phyloP scores from a whole-genome alignment of 2,888 invertebrate genomes.

The Auanema freiburgensis region DNA sequence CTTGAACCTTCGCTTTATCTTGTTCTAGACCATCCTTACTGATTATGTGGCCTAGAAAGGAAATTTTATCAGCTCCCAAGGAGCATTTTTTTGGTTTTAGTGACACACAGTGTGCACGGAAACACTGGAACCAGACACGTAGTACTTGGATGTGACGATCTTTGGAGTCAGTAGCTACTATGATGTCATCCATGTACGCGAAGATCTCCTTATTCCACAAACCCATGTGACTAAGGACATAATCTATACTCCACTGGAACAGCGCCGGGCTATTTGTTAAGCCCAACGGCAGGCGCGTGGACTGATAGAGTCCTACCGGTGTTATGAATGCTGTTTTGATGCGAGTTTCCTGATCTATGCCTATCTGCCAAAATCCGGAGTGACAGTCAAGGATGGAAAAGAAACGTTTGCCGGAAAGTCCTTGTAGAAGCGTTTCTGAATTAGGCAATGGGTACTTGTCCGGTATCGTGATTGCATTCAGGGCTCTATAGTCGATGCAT shows the following conservation, averaged over 20 bases:
- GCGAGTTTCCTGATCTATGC: constrained; percentile 20
- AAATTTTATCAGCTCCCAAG: constrained; percentile 2
- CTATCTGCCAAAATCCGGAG: constrained; percentile 40
- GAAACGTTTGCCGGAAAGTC: constrained; percentile 7
- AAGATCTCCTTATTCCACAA: background rate
- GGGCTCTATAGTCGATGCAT: constrained; percentile 28
- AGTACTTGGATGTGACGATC: constrained; percentile 10
- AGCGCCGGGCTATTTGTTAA: constrained; percentile 40
- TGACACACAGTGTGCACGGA: too few species aligned
- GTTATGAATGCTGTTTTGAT: constrained; percentile 42
- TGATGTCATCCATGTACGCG: constrained; percentile 6
- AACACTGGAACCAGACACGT: too few species aligned
- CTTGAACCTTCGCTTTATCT: constrained; percentile 14
- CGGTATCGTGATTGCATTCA: constrained; percentile 23
- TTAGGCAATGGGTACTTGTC: constrained; percentile 40
- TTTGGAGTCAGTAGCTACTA: background rate
- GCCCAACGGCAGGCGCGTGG: constrained; percentile 41
- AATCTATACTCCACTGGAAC: constrained; percentile 46
- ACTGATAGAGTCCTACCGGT: constrained; percentile 38
- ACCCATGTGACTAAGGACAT: too few species aligned
- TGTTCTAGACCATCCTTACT: background rate
- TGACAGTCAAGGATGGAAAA: constrained; percentile 30
- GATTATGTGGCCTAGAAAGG: constrained; percentile 18
- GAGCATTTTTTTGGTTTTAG: constrained; percentile 19
- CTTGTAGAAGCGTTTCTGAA: constrained; percentile 22